These are phyloP conservation scores for Gobiocypris rarus DNA, from an alignment of 2,113 vertebrate genomes.

Conservation along the genomic window DNA sequence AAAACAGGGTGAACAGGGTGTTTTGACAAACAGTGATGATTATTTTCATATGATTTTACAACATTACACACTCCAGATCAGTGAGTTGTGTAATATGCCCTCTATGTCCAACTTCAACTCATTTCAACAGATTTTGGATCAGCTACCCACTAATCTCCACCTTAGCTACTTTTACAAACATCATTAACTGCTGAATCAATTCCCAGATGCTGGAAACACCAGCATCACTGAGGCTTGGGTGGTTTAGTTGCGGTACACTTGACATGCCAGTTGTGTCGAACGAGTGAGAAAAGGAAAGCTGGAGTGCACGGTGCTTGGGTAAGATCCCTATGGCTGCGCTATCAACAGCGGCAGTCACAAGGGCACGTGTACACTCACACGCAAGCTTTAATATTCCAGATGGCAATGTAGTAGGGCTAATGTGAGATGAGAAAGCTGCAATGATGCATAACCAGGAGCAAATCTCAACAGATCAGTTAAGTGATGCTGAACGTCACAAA, in stretches of 20 bases:
- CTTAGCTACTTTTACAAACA: slow-evolving; percentile 35
- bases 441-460: slow-evolving; percentile 75
- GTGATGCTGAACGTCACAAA: slow-evolving; percentile 72
- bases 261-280: slow-evolving; percentile 73
- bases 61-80: background rate
- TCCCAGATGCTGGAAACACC: slow-evolving; percentile 30
- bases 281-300: slow-evolving; percentile 78
- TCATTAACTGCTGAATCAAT: slow-evolving; percentile 48
- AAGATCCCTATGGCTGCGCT: slow-evolving; percentile 74
- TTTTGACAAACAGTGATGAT: background rate
- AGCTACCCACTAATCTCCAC: slow-evolving; percentile 3
- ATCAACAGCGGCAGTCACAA: slow-evolving; percentile 75
- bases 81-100: background rate
- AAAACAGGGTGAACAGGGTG: background rate
- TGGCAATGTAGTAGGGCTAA: slow-evolving; percentile 71
- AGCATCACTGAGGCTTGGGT: slow-evolving; percentile 53
- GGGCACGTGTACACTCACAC: slow-evolving; percentile 60
- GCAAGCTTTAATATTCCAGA: slow-evolving; percentile 75
- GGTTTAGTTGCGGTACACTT: slow-evolving; percentile 71
- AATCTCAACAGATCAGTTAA: slow-evolving; percentile 78
- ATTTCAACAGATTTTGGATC: slow-evolving; percentile 32
- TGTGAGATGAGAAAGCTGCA: slow-evolving; percentile 74
- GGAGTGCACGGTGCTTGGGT: slow-evolving; percentile 69
- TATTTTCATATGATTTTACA: background rate
- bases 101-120: background rate